These are phyloP conservation scores for Drosophila incognita DNA, from an alignment of 2,888 invertebrate species.

Conservation along the genomic window DNA sequence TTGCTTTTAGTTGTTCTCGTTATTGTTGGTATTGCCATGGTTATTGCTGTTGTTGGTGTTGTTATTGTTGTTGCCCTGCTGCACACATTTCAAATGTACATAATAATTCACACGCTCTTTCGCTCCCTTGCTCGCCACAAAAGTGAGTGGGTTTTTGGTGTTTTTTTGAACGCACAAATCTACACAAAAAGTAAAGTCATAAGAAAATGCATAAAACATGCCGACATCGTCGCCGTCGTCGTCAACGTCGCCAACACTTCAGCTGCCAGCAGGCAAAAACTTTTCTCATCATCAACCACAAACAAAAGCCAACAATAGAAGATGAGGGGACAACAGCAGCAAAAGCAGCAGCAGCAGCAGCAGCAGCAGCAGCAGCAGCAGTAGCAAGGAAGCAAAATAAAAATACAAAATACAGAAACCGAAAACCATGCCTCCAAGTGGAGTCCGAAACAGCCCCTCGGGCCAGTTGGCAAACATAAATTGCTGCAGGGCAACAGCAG, in stretches of 20 bases:
- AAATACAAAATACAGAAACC: conserved; percentile 21
- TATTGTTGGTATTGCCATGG: conserved; percentile 40
- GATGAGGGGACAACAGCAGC: conserved; percentile 27
- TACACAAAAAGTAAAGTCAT: conserved; percentile 81
- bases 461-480: conserved; percentile 77
- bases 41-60: conserved; percentile 33
- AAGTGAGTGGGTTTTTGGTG: conserved; percentile 11
- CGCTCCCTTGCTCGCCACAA: conserved; percentile 39
- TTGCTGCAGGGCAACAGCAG: conserved; percentile 71
- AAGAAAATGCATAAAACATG: conserved; percentile 80
- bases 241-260: conserved; percentile 80
- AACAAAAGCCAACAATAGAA: conserved; percentile 77
- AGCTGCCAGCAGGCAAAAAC: conserved; percentile 78
- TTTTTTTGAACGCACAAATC: conserved; percentile 68
- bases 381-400: conserved; percentile 13
- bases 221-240: conserved; percentile 67
- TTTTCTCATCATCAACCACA: conserved; percentile 81
- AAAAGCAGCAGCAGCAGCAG: conserved; percentile 18
- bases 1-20: conserved; percentile 74
- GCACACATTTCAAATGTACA: conserved; percentile 78
- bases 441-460: conserved; percentile 57
- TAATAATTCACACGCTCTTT: conserved; percentile 75
- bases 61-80: conserved; percentile 53
- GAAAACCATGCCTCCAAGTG: conserved; percentile 47
- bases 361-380: conserved; percentile 22